phyloP scores from a whole-genome alignment of 2,113 vertebrate species.

The Dicentrarchus labrax region DNA sequence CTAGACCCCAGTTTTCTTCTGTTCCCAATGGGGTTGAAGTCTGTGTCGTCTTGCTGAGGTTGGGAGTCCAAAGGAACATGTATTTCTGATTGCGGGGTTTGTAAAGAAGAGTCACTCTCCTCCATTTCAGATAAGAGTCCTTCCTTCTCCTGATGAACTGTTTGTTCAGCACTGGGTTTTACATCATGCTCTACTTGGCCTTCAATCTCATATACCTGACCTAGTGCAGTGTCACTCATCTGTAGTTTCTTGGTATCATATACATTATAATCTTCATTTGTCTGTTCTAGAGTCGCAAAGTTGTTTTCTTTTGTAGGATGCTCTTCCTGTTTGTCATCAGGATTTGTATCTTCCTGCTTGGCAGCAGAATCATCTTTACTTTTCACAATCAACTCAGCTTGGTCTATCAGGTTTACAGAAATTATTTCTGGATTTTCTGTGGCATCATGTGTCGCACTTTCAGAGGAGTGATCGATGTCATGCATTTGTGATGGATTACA shows the following conservation, averaged over 20 bases:
- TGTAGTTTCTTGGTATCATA: not conserved
- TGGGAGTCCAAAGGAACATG: no score
- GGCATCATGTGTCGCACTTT: not conserved
- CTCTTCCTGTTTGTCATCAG: not conserved
- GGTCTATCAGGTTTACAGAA: not conserved
- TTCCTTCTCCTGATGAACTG: conserved; percentile 1
- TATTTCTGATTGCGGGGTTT: no score
- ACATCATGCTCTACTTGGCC: not conserved
- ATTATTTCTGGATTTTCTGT: not conserved
- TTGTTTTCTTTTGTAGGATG: not conserved
- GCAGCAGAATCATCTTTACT: not conserved
- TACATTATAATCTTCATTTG: conserved; percentile 1
- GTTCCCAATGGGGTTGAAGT: no score
- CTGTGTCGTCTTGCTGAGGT: no score
- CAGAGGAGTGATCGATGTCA: not conserved
- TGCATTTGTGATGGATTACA: not conserved
- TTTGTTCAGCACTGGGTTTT: conserved; percentile 7
- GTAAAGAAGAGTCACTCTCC: no score
- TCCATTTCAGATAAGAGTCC: no score
- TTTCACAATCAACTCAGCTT: not conserved
- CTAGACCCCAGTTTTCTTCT: no score
- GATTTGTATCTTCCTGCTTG: conserved; percentile 6
- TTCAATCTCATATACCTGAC: not conserved
- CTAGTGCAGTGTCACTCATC: not conserved
- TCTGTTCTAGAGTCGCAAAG: not conserved